phyloP scores from a whole-genome alignment of 2,113 vertebrate genomes.

The Tetraodon nigroviridis region DNA sequence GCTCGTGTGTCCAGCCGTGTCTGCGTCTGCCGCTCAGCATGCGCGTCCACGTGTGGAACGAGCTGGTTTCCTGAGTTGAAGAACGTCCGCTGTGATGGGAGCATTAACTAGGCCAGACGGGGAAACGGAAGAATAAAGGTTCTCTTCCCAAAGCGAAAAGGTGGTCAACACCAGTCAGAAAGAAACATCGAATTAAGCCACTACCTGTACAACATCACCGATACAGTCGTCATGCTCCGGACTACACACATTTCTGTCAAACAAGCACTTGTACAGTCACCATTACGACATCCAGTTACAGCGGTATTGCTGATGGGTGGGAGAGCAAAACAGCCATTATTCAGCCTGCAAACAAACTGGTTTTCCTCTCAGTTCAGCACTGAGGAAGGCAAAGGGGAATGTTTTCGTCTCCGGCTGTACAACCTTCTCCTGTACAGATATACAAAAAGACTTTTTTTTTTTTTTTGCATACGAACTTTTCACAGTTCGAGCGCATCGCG shows the following conservation, averaged over 20 bases:
- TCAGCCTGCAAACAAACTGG: conserved; percentile 70
- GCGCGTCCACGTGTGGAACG: conserved; percentile 35
- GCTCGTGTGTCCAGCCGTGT: conserved; percentile 7
- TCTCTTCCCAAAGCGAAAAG: conserved; percentile 63
- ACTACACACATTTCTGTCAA: conserved; percentile 76
- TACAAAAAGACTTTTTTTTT: conserved; percentile 75
- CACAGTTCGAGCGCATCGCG: conserved; percentile 87
- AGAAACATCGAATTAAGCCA: conserved; percentile 51
- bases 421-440: conserved; percentile 85
- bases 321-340: conserved; percentile 67
- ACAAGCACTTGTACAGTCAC: conserved; percentile 79
- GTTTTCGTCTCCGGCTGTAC: conserved; percentile 83
- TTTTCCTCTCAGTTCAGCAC: conserved; percentile 75
- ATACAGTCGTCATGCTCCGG: conserved; percentile 81
- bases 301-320: conserved; percentile 85
- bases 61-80: conserved; percentile 78
- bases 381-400: conserved; percentile 94
- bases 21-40: conserved; percentile 12
- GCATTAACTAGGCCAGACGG: conserved; percentile 32
- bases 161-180: conserved; percentile 61
- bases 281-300: conserved; percentile 82
- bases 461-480: conserved; percentile 91
- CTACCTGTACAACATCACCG: conserved; percentile 73
- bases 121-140: background rate
- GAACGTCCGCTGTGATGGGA: conserved; percentile 58